Evolutionary conservation across 2,797 vertebrate species (phyloP), one percentile per base, ranked within the genome.

Genomic region (Moxostoma hubbsi): DNA sequence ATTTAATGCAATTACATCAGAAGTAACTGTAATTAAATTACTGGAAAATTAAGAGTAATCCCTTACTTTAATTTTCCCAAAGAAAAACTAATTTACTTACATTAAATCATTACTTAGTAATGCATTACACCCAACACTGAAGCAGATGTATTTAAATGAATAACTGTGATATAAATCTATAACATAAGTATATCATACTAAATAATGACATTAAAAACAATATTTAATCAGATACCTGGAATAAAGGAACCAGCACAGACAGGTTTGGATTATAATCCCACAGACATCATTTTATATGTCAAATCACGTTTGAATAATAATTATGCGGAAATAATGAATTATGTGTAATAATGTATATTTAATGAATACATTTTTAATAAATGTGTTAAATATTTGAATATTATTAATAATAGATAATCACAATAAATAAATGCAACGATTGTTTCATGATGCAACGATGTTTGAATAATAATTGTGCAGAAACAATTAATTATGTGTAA

Each of bases 201-300:
- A 51, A 51, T 59, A 59, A 59, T 59, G 0, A 36, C 2, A 24
- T 24, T 24, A 61, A 58, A 58, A 9, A 16, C 10, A 12, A 47
- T 7, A 75, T 75, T 66, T 47, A 5, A 47, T 9, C 45, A 2
- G 24, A 24, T 24, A 24, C 24, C 2, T 24, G 24, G 15, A 59
- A 53, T 74, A 53, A 63, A 0, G 9, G 18, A 54, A 63, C 13
- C 61, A 51, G 58, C 11, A 51, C 47, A 24, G 24, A 36, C 71
- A 73, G 71, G 58, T 18, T 13, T 62, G 58, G 71, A 73, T 63
- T 73, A 53, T 63, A 62, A 50, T 15, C 16, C 9, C 0, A 58
- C 57, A 73, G 47, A 51, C 59, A 63, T 64, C 3, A 1, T 54
- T 43, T 10, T 12, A 43, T 5, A 69, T 36, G 18, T 43, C 13